Evolutionary conservation across 2,113 vertebrate species (phyloP), one percentile per base, ranked within the genome.

Genomic region (Smithornis capensis): DNA sequence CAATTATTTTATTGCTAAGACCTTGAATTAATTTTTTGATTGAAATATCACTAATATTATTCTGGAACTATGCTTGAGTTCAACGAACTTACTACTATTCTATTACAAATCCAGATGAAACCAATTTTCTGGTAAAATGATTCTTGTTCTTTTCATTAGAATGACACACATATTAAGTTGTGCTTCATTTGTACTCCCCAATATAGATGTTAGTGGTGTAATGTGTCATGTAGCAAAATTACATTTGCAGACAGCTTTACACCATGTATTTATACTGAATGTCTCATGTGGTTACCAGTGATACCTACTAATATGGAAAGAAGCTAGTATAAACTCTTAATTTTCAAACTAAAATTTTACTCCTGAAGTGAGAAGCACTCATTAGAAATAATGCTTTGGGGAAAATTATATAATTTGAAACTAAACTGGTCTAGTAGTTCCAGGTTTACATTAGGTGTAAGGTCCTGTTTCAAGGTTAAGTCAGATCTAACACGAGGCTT

Each of bases 51-150:
- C 95, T 96, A 97, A 97, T 98, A 97, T 97, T 91, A 97, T 96
- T 91, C 91, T 92, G 86, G 86, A 97, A 95, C 67, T 87, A 79
- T 75, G 69, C 89, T 96, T 79, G 59, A 96, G 82, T 95, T 95
- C 94, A 92, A 47, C 75, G 82, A 97, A 96, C 92, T 97, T 95
- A 95, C 89, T 92, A 89, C 89, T 96, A 92, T 94, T 96, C 94
- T 78, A 93, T 96, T 96, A 97, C 93, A 97, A 98, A 98, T 97
- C 94, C 97, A 98, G 95, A 98, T 92, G 96, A 97, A 98, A 98
- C 95, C 92, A 98, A 97, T 98, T 98, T 97, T 97, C 91, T 94
- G 76, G 97, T 95, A 96, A 94, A 97, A 97, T 95, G 94, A 94
- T 94, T 97, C 93, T 96, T 96, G 94, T 92, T 95, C 94, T 96